These are phyloP conservation scores for Anoplolepis gracilipes DNA, from an alignment of 1,140 invertebrate species.

Conservation along the genomic window DNA sequence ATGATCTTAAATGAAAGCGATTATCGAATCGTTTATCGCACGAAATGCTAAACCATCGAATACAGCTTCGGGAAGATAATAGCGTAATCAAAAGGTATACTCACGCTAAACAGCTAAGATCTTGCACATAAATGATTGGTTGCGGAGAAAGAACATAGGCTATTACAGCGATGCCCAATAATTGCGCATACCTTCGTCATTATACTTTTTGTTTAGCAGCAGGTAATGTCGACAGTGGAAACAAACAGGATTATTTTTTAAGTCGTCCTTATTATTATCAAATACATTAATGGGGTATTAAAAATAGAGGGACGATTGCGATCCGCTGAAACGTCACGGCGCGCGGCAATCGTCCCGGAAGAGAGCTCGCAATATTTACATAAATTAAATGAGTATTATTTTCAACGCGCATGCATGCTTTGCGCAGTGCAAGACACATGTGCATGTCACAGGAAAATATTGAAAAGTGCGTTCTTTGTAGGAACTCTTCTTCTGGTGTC, in stretches of 20 bases:
- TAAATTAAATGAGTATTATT: conserved; percentile 47
- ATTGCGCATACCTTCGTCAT: background rate
- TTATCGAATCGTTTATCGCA: conserved; percentile 34
- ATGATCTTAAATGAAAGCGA: background rate
- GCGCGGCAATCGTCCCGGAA: conserved; percentile 51
- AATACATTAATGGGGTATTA: conserved; percentile 74
- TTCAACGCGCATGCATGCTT: background rate
- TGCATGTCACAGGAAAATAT: conserved; percentile 7
- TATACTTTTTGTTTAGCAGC: conserved; percentile 40
- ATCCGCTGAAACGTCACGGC: conserved; percentile 8
- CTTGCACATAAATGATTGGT: background rate
- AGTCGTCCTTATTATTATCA: conserved; percentile 69
- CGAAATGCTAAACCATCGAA: background rate
- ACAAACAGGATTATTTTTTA: conserved; percentile 67
- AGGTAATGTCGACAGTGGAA: conserved; percentile 57
- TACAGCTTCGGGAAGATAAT: conserved; percentile 27
- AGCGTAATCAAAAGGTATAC: conserved; percentile 39
- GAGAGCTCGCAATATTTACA: conserved; percentile 68
- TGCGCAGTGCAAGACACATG: background rate
- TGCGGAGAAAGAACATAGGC: background rate
- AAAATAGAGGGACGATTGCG: conserved; percentile 67
- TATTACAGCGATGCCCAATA: background rate
- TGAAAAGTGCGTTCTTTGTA: conserved; percentile 42
- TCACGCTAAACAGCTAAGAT: conserved; percentile 15
- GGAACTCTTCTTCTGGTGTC: conserved; percentile 60